Conservation (phyloP, 2,797 vertebrate genomes). For the Eospalax fontanierii region DNA sequence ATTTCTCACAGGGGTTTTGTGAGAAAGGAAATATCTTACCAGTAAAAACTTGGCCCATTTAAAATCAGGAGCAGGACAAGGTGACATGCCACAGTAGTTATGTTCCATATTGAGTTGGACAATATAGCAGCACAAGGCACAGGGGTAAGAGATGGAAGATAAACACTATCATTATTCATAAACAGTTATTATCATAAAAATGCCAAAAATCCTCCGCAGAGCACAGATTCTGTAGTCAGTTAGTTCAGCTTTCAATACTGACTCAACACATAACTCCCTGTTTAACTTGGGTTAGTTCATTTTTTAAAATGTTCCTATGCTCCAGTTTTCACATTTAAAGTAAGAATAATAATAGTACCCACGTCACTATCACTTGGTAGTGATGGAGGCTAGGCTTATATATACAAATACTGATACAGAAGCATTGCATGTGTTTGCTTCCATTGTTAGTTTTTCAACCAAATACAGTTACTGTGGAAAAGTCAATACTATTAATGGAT, state of each 20-base stretch:
- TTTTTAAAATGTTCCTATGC: neutral
- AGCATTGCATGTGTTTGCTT: neutral
- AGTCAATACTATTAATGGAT: neutral
- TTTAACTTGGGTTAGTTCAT: neutral
- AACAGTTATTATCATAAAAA: conserved; percentile 7
- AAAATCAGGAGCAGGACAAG: conserved; percentile 43
- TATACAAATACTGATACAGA: neutral
- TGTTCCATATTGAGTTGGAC: neutral
- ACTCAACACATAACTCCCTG: neutral
- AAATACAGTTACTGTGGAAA: conserved; percentile 1
- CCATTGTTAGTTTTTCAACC: neutral
- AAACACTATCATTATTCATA: neutral
- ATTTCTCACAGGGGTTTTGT: neutral
- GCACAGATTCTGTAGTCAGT: neutral
- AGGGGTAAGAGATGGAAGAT: neutral
- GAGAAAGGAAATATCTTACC: neutral
- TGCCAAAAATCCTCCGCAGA: neutral
- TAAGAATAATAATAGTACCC: neutral
- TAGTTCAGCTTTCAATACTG: conserved; percentile 15
- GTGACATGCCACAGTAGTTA: neutral
- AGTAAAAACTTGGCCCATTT: neutral
- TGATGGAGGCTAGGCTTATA: neutral
- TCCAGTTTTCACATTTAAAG: neutral
- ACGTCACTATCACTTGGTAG: neutral
- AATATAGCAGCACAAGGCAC: neutral